Percentiles rank a stretch among this genome's conserved stretches.
Conservation (phyloP, 2,888 invertebrate genomes). For the Meandrusa payeni region DNA sequence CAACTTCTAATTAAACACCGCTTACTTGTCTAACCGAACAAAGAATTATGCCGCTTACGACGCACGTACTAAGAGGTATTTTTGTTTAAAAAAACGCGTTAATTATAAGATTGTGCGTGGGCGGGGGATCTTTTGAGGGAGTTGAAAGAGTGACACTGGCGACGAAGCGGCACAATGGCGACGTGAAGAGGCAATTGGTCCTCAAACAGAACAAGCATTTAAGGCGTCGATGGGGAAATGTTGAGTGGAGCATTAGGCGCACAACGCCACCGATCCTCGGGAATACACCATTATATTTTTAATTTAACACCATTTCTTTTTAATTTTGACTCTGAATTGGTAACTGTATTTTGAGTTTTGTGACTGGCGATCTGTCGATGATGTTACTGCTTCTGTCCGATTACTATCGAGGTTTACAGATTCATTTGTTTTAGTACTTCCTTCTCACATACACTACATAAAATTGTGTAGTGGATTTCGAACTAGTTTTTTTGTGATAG, state of each 20-base stretch:
- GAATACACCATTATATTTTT: too few species aligned
- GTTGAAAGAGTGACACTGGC: constrained; percentile 57
- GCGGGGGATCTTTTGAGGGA: constrained; percentile 44
- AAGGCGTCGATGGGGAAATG: constrained; percentile 43
- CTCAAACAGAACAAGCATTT: constrained; percentile 61
- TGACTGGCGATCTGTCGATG: too few species aligned
- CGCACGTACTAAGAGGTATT: constrained; percentile 34
- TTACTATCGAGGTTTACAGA: too few species aligned
- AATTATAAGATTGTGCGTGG: constrained; percentile 33
- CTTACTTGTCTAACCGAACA: constrained; percentile 45
- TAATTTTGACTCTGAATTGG: too few species aligned
- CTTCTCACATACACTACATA: too few species aligned
- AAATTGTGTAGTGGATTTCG: too few species aligned
- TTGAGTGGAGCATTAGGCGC: neutral
- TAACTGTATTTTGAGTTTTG: too few species aligned
- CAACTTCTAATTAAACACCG: constrained; percentile 61
- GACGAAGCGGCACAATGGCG: constrained; percentile 56
- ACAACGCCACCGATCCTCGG: neutral
- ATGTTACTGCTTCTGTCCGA: too few species aligned
- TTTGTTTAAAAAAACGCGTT: constrained; percentile 32
- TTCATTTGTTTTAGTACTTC: too few species aligned
- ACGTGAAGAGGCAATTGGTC: constrained; percentile 65
- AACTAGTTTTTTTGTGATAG: too few species aligned
- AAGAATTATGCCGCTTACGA: constrained; percentile 28
- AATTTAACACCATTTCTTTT: too few species aligned